Base-by-base conservation (phyloP, 2,797 vertebrate genomes). In the Limnodromus scolopaceus region DNA sequence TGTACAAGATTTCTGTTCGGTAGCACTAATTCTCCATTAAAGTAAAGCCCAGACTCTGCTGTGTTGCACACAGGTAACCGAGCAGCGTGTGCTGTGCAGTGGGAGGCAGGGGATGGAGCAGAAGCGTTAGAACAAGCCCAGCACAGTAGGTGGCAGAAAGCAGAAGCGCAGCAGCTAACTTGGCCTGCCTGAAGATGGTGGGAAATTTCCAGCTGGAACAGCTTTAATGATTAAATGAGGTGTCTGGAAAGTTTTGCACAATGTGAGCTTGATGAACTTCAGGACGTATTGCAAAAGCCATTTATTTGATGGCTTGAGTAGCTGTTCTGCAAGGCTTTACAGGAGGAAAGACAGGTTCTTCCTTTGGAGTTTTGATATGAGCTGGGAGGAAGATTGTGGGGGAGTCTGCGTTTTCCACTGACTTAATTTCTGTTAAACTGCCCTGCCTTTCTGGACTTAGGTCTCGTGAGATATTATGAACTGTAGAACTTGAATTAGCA, bases 121-220 rank as follows among this genome's bases (percentile, higher is more conserved):
- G 61, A 79, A 81, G 57, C 38, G 49, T 91, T 91, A 60, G 69
- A 75, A 88, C 71, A 92, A 77, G 88, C 77, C 91, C 66, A 64
- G 30, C 92, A 34, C 49, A 68, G 72, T 38, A 71, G 53, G 72
- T 90, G 91, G 51, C 77, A 87, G 89, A 81, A 57, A 53, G 78
- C 68, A 58, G n/a, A 48, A 75, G 38, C 36, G 17, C 57, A 84
- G 84, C 84, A 82, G 57, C 55, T 66, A 30, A 58, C 60, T 54
- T 88, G 83, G 60, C 39, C 69, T 89, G 72, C 84, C 76, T 58
- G 61, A 75, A 64, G 55, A 10, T 51, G 53, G 28, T 84, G 61
- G 69, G 79, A 88, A 74, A 55, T 32, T 77, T 93, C 61, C 86
- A 93, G 57, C 85, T 94, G 83, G 64, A 88, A 74, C 39, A 63